Base-by-base conservation (phyloP, 2,888 invertebrate species). In the Lochmaea crataegi region DNA sequence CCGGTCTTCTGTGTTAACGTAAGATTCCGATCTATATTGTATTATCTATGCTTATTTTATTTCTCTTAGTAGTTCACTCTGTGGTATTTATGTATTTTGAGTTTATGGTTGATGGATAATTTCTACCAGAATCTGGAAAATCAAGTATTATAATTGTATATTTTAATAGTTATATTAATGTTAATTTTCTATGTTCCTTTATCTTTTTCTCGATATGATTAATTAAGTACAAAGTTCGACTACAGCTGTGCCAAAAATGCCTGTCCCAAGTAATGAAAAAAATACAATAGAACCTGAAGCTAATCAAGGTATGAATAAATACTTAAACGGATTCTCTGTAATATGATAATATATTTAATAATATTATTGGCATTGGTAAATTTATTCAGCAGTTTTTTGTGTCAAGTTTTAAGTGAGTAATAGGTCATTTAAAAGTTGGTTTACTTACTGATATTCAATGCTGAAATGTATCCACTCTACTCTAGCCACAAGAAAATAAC, bases 211-310 rank as follows among this genome's bases (percentile, higher is more conserved):
- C 2, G 48, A n/a, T 48, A 48, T 48, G 9, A 45, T 45, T 45
- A 48, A 48, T 48, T 48, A 6, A 48, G 48, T 48, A n/a, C n/a
- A 48, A 48, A 48, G 48, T n/a, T 48, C n/a, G n/a, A n/a, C 48
- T 48, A 48, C 48, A 48, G n/a, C n/a, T 48, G 48, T 65, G 41
- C 12, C 12, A 32, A 72, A 51, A 16, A 73, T 71, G 71, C 73
- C 73, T 48, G 73, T 74, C 11, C 68, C 74, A 42, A 74, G 45
- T 65, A 60, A 18, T 38, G 74, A 74, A 14, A 63, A 71, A 57
- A 63, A 60, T 60, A 10, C 14, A 41, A 41, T 12, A 53, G 51
- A 32, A 56, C 41, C 38, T 16, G 68, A 68, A n/a, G 58, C 14
- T 18, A 61, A 63, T 56, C 60, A 38, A 60, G 60, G 60, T 60